Evolutionary conservation across 2,797 vertebrate genomes (phyloP), one percentile per base, ranked within the genome.

Genomic region (Sebastes jordani): DNA sequence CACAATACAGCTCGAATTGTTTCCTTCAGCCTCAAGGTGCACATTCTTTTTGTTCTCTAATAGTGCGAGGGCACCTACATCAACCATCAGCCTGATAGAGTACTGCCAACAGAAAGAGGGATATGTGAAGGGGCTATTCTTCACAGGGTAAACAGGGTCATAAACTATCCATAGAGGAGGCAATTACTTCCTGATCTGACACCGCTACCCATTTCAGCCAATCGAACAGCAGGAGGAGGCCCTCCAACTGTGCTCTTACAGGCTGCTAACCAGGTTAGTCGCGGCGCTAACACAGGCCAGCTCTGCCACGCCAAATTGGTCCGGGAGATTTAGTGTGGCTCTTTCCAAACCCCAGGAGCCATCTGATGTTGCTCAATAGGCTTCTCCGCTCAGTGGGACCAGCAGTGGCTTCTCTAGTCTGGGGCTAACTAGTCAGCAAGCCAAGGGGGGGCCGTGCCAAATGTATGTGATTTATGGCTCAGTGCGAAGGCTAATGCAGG

Each of bases 391-490:
- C 62, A 69, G 80, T 68, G 42, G 67, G 64, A 65, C 59, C 81
- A 54, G 84, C 61, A 82, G 70, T 22, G 66, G 74, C 54, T 56
- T 61, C 29, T 71, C 81, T 23, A 56, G 76, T 75, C 69, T 38
- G 56, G 46, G 11, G 74, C 68, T 84, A 88, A 86, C 86, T 81
- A 74, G 78, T 76, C 36, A 46, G 68, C 76, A 23, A 77, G 61
- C 87, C 81, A 74, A 38, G 58, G 42, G 42, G 92, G 91, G 83
- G 74, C 55, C 71, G 70, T 94, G 95, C 95, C 94, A 94, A 95
- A 88, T 70, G 78, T 90, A 90, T 30, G 93, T 97, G 97, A 98
- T 98, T 97, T 96, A 97, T 97, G 94, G 93, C 87, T 90, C 85
- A 91, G 86, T 86, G 89, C 82, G 87, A 93, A 92, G 93, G 95